A percentile compares a stretch with the other conserved stretches of the same genome.
These are phyloP conservation scores for Chloebia gouldiae DNA, from an alignment of 2,113 vertebrate genomes.

Conservation along the genomic window DNA sequence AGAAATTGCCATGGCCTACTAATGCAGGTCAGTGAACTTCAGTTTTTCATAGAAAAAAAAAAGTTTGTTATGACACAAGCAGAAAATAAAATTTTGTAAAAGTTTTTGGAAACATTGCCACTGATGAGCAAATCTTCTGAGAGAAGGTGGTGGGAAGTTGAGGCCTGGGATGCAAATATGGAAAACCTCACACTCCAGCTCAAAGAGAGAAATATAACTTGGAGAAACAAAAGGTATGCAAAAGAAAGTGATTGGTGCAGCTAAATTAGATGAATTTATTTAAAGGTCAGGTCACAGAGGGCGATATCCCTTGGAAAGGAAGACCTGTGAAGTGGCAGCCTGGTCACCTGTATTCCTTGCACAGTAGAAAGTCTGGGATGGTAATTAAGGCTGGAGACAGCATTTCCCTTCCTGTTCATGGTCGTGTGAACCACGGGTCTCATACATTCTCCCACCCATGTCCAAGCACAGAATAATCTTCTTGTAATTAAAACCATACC, in stretches of 20 bases:
- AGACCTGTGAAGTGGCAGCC: not conserved
- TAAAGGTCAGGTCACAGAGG: not conserved
- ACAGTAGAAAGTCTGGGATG: not conserved
- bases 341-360: not conserved
- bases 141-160: not conserved
- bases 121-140: not conserved
- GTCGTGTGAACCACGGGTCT: rapidly evolving
- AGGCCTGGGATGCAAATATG: not conserved
- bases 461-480: not conserved
- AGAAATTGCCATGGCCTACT: rapidly evolving
- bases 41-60: rapidly evolving
- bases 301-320: not conserved
- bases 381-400: not conserved
- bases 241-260: not conserved
- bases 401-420: not conserved
- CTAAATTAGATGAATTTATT: not conserved
- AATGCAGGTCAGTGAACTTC: not conserved
- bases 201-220: not conserved
- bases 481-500: not conserved
- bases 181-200: not conserved
- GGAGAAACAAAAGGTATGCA: not conserved
- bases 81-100: not conserved
- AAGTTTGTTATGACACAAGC: not conserved
- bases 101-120: rapidly evolving
- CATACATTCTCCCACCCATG: not conserved